Evolutionary conservation across 1,140 invertebrate genomes (phyloP).

Genomic region (Streblospio benedicti): DNA sequence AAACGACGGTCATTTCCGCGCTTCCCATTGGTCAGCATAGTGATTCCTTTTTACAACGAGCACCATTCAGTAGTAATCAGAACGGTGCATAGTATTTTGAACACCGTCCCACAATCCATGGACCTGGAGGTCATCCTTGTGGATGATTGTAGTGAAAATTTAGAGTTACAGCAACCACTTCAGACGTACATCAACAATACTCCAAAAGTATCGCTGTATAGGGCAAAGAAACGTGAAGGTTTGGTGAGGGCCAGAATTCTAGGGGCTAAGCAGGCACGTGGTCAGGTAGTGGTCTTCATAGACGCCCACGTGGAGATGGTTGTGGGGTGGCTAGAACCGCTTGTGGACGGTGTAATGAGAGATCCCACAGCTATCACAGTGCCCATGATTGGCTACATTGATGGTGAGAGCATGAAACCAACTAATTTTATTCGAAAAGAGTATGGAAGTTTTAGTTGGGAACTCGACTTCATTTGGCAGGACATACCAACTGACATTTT

Average conservation of each 20-base stretch:
- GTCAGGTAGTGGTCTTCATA: conserved; percentile 81
- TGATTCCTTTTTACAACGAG: conserved; percentile 96
- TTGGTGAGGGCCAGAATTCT: conserved; percentile 78
- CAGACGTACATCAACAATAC: conserved; percentile 63
- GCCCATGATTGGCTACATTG: not conserved
- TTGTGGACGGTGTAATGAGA: conserved; percentile 58
- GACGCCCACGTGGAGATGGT: conserved; percentile 94
- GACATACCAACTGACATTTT: conserved; percentile 82
- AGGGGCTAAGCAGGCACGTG: conserved; percentile 70
- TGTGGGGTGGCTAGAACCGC: conserved; percentile 86
- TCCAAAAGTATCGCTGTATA: conserved; percentile 65
- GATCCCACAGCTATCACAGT: conserved; percentile 50
- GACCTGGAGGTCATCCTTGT: conserved; percentile 87
- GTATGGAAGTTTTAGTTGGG: conserved; percentile 85
- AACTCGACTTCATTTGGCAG: conserved; percentile 61
- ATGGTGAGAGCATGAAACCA: not conserved
- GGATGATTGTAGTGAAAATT: conserved; percentile 57
- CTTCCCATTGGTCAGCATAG: conserved; percentile 68
- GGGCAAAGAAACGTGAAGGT: conserved; percentile 65
- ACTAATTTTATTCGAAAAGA: not conserved
- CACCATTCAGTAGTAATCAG: conserved; percentile 77
- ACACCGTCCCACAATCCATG: conserved; percentile 66
- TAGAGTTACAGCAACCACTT: not conserved
- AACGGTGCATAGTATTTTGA: conserved; percentile 77
- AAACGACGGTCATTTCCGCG: not conserved